Base-by-base conservation (phyloP, 2,888 invertebrate species). In the Drosophila hawaiiensis region DNA sequence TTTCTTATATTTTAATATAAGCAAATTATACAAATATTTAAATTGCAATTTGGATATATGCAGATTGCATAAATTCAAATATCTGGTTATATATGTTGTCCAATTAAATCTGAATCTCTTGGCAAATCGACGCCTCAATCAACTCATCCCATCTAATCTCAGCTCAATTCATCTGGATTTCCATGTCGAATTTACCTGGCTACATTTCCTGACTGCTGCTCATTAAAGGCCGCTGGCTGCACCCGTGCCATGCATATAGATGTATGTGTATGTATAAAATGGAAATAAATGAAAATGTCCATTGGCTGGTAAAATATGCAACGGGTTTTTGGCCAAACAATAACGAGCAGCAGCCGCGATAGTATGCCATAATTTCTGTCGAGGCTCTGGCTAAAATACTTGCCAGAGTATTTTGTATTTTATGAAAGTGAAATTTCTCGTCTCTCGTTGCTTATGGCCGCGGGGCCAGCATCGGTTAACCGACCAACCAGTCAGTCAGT, bases 341-440 rank as follows among this genome's bases (percentile, higher is more conserved):
- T 67, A 73, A 67, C 66, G 64, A 72, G 56, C 63, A 69, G 54
- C 49, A 60, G 31, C 55, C 58, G 64, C 35, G 60, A 59, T 58
- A 70, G 66, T 73, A 76, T 79, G 79, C 77, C 80, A 79, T 79
- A 79, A 79, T 80, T 79, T 80, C 43, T 52, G 73, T 67, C 37
- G 62, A 68, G 76, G 68, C 76, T 47, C 66, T 62, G 64, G 64
- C 71, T 80, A 64, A 73, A 58, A 66, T 76, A 80, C 80, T 76
- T 68, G 69, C 73, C 54, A 60, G 80, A 68, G 73, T 76, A 73
- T 80, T 76, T 79, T 68, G 68, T 68, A 68, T 78, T 78, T 81
- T 70, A 82, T 80, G 82, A 80, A 80, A 80, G 80, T 80, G 80
- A 80, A 80, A 80, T 80, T 82, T 80, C 68, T 63, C 68, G 74